Evolutionary conservation across 2,888 invertebrate genomes (phyloP).

Genomic region (Kryphioiulus occultus): DNA sequence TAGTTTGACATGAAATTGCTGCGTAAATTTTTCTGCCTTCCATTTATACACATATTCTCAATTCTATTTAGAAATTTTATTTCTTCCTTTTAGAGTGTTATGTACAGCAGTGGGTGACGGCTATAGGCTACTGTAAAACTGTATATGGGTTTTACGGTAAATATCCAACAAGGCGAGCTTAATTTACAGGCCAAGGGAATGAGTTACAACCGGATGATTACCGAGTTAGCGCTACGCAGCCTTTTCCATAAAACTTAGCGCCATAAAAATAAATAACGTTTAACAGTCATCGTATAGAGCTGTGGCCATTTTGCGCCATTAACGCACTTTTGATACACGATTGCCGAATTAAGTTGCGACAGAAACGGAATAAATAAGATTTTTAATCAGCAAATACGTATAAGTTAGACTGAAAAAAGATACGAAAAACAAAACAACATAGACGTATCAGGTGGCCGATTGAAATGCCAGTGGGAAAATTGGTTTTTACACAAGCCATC

Average conservation of each 20-base stretch:
- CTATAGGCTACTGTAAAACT: neutral
- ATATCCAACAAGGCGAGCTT: constrained; percentile 26
- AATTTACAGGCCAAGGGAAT: constrained; percentile 14
- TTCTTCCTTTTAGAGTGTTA: constrained; percentile 41
- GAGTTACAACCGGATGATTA: constrained; percentile 29
- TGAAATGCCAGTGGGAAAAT: neutral
- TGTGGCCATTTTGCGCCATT: constrained; percentile 32
- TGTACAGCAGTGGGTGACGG: neutral
- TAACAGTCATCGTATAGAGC: constrained; percentile 6
- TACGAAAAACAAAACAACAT: neutral
- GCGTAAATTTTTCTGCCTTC: constrained; percentile 43
- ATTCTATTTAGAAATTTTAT: constrained; percentile 46
- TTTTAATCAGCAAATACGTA: neutral
- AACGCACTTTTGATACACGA: constrained; percentile 28
- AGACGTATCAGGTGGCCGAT: neutral
- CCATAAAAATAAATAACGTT: constrained; percentile 36
- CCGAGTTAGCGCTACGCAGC: constrained; percentile 19
- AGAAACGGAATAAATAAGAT: neutral
- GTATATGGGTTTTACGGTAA: neutral
- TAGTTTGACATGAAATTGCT: constrained; percentile 43
- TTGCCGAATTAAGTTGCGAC: neutral
- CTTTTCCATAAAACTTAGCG: constrained; percentile 33
- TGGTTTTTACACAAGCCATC: neutral
- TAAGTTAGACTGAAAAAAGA: neutral
- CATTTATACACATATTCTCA: constrained; percentile 45